phyloP scores from a whole-genome alignment of 2,797 vertebrate species.

The Hipposideros larvatus region DNA sequence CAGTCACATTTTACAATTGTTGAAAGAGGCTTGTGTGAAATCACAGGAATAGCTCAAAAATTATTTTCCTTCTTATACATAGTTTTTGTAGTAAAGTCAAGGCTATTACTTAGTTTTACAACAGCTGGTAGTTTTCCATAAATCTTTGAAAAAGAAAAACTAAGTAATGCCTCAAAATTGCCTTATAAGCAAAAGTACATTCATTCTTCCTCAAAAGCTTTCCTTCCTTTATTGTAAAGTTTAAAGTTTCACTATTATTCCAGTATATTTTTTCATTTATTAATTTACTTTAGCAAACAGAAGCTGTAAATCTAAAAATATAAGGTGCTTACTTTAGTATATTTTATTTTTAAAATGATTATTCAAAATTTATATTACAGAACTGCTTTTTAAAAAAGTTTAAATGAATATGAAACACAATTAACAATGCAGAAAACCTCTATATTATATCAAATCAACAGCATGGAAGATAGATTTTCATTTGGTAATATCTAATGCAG shows the following conservation, averaged over 20 bases:
- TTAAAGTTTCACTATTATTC: slow-evolving; percentile 48
- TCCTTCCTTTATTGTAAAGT: not conserved
- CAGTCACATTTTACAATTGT: slow-evolving; percentile 34
- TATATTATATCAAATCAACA: slow-evolving; percentile 76
- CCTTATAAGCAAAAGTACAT: slow-evolving; percentile 52
- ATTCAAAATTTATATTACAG: not conserved
- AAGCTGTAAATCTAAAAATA: slow-evolving; percentile 58
- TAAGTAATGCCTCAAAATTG: slow-evolving; percentile 46
- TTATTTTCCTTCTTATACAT: not conserved
- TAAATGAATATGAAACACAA: slow-evolving; percentile 52
- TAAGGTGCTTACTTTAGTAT: not conserved
- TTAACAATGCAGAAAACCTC: no score
- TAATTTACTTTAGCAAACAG: slow-evolving; percentile 54
- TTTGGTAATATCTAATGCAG: slow-evolving; percentile 64
- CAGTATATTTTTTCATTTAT: not conserved
- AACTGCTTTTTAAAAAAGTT: not conserved
- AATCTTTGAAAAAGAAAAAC: slow-evolving; percentile 57
- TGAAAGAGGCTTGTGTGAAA: slow-evolving; percentile 38
- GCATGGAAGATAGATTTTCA: slow-evolving; percentile 75
- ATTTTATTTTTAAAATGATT: slow-evolving; percentile 57
- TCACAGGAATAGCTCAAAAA: not conserved
- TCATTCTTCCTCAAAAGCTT: slow-evolving; percentile 10
- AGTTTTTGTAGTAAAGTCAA: slow-evolving; percentile 35
- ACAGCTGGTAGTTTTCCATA: slow-evolving; percentile 28
- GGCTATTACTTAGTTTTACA: not conserved